Evolutionary conservation across 2,797 vertebrate species (phyloP).

Genomic region (Halcyon badia): DNA sequence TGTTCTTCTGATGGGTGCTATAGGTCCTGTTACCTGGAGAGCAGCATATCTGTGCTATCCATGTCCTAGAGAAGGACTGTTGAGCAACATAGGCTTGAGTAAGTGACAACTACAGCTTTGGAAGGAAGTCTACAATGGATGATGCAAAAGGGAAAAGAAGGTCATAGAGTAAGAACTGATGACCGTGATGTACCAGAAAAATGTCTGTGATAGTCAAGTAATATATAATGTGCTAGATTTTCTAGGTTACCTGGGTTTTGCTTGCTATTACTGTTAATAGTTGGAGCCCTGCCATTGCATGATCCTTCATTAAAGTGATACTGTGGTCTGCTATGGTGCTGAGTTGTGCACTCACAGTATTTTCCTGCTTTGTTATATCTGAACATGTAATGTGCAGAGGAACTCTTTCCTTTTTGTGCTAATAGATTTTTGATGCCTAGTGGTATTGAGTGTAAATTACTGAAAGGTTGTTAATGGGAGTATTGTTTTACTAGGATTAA

Average conservation of each 20-base stretch:
- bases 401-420: background rate
- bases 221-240: background rate
- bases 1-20: background rate
- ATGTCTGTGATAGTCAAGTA: background rate
- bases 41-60: background rate
- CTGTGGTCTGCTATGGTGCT: background rate
- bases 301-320: background rate
- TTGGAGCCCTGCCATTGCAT: background rate
- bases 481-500: background rate
- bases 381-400: background rate
- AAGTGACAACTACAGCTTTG: background rate
- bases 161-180: background rate
- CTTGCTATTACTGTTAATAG: background rate
- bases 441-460: background rate
- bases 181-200: background rate
- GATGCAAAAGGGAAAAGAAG: background rate
- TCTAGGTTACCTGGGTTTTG: background rate
- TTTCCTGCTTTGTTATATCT: background rate
- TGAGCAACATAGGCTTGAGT: background rate
- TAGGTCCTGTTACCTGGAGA: background rate
- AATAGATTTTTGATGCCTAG: background rate
- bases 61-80: background rate
- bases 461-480: background rate
- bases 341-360: background rate
- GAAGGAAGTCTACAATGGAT: background rate